phyloP scores from a whole-genome alignment of 1,140 invertebrate genomes.

The Neodiprion lecontei region DNA sequence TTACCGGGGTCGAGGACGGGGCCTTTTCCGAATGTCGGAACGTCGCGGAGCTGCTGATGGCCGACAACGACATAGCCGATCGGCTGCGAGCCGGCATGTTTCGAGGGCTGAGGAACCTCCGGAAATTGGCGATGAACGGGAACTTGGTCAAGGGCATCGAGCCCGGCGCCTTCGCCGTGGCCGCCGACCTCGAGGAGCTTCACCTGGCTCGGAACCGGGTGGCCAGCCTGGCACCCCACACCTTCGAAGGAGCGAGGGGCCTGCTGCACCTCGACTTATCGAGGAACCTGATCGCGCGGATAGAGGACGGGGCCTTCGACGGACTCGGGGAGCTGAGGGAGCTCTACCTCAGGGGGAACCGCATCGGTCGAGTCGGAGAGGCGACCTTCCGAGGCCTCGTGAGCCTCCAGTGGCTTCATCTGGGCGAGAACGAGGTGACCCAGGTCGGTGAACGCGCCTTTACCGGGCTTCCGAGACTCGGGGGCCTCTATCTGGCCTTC shows the following conservation, averaged over 20 bases:
- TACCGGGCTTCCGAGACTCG: neutral
- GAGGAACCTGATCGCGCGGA: neutral
- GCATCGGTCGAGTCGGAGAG: neutral
- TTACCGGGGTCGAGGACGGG: neutral
- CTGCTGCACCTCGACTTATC: neutral
- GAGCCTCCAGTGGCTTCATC: neutral
- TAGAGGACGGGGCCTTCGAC: neutral
- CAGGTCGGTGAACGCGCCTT: neutral
- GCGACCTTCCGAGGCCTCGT: neutral
- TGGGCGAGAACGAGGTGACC: neutral
- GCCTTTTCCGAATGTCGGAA: neutral
- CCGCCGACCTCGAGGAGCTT: neutral
- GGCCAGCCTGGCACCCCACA: neutral
- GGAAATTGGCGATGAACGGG: neutral
- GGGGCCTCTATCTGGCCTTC: neutral
- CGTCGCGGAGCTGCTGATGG: neutral
- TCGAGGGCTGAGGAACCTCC: neutral
- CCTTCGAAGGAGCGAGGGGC: neutral
- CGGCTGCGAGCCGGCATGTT: neutral
- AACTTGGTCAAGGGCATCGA: neutral
- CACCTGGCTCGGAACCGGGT: neutral
- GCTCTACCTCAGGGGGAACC: neutral
- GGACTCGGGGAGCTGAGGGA: neutral
- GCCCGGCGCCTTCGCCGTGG: neutral
- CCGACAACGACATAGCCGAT: neutral